A percentile compares a stretch with the other conserved stretches of the same genome.
Conservation (phyloP, 2,888 invertebrate genomes). For the Mesorhabditis spiculigera region DNA sequence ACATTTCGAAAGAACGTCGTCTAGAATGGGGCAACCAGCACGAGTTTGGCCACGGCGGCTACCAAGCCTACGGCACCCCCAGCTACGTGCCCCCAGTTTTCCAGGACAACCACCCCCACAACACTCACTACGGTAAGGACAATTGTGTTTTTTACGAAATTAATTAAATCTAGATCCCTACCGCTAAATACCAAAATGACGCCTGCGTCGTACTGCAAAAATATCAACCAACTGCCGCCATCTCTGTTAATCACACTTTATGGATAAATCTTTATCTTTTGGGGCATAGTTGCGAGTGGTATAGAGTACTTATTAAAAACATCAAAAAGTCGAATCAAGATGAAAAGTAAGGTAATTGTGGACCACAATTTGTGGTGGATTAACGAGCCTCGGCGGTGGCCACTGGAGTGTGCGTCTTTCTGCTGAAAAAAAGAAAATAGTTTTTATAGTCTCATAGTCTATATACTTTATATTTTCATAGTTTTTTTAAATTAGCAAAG, state of each 20-base stretch:
- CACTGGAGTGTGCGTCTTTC: too few species aligned
- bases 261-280: background rate
- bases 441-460: too few species aligned
- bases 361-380: too few species aligned
- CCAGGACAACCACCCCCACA: background rate
- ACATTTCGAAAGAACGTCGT: background rate
- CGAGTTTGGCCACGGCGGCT: conserved; percentile 40
- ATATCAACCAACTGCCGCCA: background rate
- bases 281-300: too few species aligned
- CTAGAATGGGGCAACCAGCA: conserved; percentile 26
- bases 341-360: too few species aligned
- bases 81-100: conserved; percentile 31
- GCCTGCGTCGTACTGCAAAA: background rate
- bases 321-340: too few species aligned
- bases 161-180: background rate
- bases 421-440: too few species aligned
- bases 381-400: too few species aligned
- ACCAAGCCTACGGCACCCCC: conserved; percentile 35
- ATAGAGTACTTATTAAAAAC: too few species aligned
- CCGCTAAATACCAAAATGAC: background rate
- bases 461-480: too few species aligned
- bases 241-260: background rate
- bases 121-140: background rate
- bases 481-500: too few species aligned
- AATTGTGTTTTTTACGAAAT: background rate